Conservation (phyloP, 1,140 invertebrate species). For the Meteorus sp. region DNA sequence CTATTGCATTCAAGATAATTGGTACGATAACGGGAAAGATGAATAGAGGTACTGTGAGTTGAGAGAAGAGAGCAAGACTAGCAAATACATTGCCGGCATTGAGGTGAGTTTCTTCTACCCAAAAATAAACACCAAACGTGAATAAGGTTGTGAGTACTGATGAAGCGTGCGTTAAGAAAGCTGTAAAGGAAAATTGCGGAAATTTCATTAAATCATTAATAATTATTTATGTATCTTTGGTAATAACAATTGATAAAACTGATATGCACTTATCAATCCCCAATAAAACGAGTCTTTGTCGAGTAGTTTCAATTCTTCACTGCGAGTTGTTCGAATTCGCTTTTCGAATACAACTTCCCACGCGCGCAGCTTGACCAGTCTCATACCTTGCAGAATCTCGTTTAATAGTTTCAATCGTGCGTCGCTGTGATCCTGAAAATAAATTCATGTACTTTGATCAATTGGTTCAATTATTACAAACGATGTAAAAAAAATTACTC, state of each 20-base stretch:
- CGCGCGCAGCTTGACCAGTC: conserved; percentile 78
- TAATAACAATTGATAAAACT: conserved; percentile 15
- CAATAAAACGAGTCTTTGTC: conserved; percentile 75
- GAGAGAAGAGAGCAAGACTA: conserved; percentile 77
- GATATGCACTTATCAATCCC: conserved; percentile 72
- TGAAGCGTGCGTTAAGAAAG: conserved; percentile 74
- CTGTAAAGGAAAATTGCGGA: conserved; percentile 54
- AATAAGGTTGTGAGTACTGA: conserved; percentile 73
- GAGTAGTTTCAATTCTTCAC: conserved; percentile 72
- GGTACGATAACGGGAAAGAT: conserved; percentile 79
- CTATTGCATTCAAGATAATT: conserved; percentile 74
- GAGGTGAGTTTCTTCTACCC: conserved; percentile 62
- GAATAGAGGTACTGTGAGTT: conserved; percentile 76
- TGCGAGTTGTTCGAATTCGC: conserved; percentile 66
- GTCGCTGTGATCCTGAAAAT: conserved; percentile 68
- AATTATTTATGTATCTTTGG: conserved; percentile 8
- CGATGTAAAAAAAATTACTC: conserved; percentile 43
- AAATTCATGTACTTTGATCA: conserved; percentile 9
- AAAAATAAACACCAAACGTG: conserved; percentile 69
- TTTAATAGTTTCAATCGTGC: conserved; percentile 74
- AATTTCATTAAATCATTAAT: conserved; percentile 6
- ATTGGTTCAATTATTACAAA: conserved; percentile 9
- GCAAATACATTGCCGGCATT: conserved; percentile 74
- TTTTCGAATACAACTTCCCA: conserved; percentile 78
- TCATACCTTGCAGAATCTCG: conserved; percentile 80